Evolutionary conservation across 2,888 invertebrate species (phyloP).

Genomic region (Cartodere bifasciata): DNA sequence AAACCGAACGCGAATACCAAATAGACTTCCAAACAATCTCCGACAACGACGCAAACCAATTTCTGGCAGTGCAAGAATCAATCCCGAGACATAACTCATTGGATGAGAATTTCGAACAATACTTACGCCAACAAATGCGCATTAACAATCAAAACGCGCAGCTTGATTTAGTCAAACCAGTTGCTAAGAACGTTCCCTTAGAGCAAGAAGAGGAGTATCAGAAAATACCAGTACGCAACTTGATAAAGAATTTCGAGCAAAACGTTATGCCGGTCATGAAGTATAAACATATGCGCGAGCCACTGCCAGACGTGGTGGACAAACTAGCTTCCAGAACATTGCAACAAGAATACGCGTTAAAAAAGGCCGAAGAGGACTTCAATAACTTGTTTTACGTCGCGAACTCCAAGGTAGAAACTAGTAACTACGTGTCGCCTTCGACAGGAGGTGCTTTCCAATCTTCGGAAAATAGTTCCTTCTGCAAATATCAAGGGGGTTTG

Average conservation of each 20-base stretch:
- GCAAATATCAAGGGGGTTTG: slow-evolving; percentile 23
- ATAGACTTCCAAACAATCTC: slow-evolving; percentile 29
- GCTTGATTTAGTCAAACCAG: no score
- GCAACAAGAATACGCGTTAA: slow-evolving; percentile 18
- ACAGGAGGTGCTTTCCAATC: slow-evolving; percentile 17
- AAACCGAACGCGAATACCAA: slow-evolving; percentile 28
- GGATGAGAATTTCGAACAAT: no score
- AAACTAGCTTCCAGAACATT: slow-evolving; percentile 16
- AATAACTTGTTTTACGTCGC: slow-evolving; percentile 31
- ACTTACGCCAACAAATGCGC: no score
- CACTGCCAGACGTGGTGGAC: slow-evolving; percentile 27
- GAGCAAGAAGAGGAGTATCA: slow-evolving; percentile 28
- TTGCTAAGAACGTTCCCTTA: no score
- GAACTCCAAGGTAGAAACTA: slow-evolving; percentile 29
- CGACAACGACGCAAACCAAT: no score
- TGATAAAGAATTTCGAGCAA: slow-evolving; percentile 50
- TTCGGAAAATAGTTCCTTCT: slow-evolving; percentile 32
- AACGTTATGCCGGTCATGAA: slow-evolving; percentile 43
- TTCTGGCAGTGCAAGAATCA: background rate
- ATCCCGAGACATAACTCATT: background rate
- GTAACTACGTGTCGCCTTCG: slow-evolving; percentile 12
- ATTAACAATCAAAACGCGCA: no score
- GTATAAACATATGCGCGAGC: slow-evolving; percentile 38
- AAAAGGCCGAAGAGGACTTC: slow-evolving; percentile 27
- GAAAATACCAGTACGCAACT: slow-evolving; percentile 34